Evolutionary conservation across 2,113 vertebrate species (phyloP).

Genomic region (Odontophorus gujanensis): DNA sequence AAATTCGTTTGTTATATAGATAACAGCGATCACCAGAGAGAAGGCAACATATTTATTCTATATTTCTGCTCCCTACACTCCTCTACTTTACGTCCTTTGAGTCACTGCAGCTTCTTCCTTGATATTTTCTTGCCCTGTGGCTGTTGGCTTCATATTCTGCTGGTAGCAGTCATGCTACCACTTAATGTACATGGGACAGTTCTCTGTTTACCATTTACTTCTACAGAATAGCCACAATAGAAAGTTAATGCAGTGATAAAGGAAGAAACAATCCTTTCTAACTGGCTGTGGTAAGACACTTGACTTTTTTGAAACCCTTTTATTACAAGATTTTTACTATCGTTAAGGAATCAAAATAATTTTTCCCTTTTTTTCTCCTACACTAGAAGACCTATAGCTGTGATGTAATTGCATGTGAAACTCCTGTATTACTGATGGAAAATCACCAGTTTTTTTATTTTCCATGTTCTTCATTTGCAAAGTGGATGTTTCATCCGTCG

Average conservation of each 20-base stretch:
- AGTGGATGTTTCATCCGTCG: fast-evolving
- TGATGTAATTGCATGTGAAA: not conserved
- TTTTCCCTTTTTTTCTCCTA: not conserved
- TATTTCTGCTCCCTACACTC: fast-evolving
- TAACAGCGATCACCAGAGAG: not conserved
- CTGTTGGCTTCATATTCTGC: not conserved
- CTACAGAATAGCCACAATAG: not conserved
- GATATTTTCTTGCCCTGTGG: fast-evolving
- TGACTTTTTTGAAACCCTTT: not conserved
- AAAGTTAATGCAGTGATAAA: not conserved
- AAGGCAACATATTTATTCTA: not conserved
- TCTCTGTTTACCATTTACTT: not conserved
- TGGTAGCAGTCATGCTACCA: not conserved
- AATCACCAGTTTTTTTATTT: not conserved
- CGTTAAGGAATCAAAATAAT: not conserved
- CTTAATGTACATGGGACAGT: too few relatives aligned
- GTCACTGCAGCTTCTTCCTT: not conserved
- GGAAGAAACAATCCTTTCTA: not conserved
- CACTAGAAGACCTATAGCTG: not conserved
- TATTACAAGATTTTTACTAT: not conserved
- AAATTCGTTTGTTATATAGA: not conserved
- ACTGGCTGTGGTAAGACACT: not conserved
- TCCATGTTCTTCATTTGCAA: not conserved
- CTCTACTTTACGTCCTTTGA: not conserved
- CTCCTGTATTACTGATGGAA: not conserved